Evolutionary conservation across 1,140 invertebrate genomes (phyloP).

Genomic region (Diorhabda carinulata): DNA sequence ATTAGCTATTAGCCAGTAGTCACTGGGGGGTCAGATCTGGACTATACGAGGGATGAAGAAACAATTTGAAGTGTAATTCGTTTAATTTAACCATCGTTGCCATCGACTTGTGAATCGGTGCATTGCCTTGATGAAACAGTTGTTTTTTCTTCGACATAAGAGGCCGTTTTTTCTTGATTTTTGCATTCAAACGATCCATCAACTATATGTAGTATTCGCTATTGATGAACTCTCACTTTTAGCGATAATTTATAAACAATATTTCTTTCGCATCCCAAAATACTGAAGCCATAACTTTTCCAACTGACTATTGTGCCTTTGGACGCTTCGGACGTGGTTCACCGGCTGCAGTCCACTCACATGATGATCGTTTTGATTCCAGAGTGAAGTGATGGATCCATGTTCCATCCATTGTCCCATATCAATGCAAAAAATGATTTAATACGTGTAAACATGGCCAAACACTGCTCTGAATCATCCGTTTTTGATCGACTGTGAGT

Average conservation of each 20-base stretch:
- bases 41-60: background rate
- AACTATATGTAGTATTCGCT: background rate
- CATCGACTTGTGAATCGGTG: background rate
- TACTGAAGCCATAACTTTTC: background rate
- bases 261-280: background rate
- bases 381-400: background rate
- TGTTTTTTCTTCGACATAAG: background rate
- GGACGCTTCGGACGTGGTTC: background rate
- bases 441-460: background rate
- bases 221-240: background rate
- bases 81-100: background rate
- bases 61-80: background rate
- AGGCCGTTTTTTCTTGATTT: background rate
- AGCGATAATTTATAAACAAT: background rate
- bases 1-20: too few species aligned
- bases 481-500: background rate
- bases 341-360: background rate
- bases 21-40: too few species aligned
- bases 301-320: background rate
- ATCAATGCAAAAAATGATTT: background rate
- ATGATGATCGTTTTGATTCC: background rate
- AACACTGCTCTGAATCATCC: background rate
- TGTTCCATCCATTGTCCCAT: background rate
- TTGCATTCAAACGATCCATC: background rate
- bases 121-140: background rate